Evolutionary conservation across 2,888 invertebrate genomes (phyloP).

Genomic region (Salticus scenicus): DNA sequence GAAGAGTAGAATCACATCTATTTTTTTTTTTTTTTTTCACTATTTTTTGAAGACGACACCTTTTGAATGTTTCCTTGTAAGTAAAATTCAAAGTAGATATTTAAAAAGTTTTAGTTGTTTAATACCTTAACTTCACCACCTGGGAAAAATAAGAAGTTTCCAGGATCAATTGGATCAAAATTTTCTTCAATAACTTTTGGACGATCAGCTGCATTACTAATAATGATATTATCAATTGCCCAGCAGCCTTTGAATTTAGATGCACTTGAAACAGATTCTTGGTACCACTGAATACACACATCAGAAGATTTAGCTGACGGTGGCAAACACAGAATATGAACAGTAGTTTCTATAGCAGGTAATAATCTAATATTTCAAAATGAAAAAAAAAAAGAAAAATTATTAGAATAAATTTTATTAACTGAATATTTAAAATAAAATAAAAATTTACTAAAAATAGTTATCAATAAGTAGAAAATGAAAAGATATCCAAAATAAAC

Average conservation of each 20-base stretch:
- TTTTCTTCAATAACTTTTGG: constrained; percentile 74
- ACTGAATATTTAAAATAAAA: too few relatives aligned
- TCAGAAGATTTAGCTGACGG: constrained; percentile 73
- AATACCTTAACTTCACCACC: constrained; percentile 76
- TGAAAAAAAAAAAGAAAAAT: background rate
- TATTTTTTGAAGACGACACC: too few relatives aligned
- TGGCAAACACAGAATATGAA: constrained; percentile 75
- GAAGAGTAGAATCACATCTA: too few relatives aligned
- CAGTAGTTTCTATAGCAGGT: constrained; percentile 61
- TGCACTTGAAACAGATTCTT: constrained; percentile 65
- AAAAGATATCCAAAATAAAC: too few relatives aligned
- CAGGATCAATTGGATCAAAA: constrained; percentile 76
- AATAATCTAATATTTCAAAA: constrained; percentile 40
- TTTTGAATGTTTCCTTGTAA: too few relatives aligned
- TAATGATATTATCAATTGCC: constrained; percentile 76
- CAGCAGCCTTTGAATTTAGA: constrained; percentile 74
- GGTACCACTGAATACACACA: constrained; percentile 74
- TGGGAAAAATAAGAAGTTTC: constrained; percentile 77
- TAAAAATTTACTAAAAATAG: too few relatives aligned
- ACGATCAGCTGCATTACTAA: constrained; percentile 75
- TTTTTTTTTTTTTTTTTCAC: too few relatives aligned
- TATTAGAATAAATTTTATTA: background rate
- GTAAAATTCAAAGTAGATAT: too few relatives aligned
- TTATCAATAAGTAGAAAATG: too few relatives aligned
- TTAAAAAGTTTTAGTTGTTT: too few relatives aligned